Percentiles rank a stretch among this genome's conserved stretches.
phyloP scores from a whole-genome alignment of 2,797 vertebrate species.

The Amblyraja radiata region DNA sequence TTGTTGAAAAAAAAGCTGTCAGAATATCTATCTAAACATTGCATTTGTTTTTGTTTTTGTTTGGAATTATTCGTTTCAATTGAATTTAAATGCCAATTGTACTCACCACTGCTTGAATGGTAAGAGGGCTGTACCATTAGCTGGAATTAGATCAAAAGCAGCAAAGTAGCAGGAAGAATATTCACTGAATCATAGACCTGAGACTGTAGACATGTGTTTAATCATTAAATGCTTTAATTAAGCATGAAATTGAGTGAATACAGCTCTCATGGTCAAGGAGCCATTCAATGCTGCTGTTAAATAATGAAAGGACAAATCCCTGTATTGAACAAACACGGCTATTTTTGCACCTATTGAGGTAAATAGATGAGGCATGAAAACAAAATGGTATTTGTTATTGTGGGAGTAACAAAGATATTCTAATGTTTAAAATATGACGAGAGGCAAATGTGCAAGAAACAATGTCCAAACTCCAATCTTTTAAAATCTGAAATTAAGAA shows the following conservation, averaged over 20 bases:
- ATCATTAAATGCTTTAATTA: constrained; percentile 22
- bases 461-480: background rate
- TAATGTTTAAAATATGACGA: background rate
- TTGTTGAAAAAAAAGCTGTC: background rate
- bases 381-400: background rate
- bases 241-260: constrained; percentile 5
- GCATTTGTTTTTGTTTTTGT: background rate
- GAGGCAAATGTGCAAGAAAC: background rate
- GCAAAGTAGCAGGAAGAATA: background rate
- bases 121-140: background rate
- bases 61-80: background rate
- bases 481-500: background rate
- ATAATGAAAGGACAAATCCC: background rate
- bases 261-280: background rate
- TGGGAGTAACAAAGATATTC: background rate
- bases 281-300: background rate
- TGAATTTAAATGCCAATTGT: background rate
- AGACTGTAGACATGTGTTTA: background rate
- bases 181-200: background rate
- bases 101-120: background rate
- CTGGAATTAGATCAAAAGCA: constrained; percentile 21
- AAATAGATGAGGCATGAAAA: background rate
- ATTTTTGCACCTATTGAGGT: background rate
- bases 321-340: background rate
- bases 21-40: background rate